Evolutionary conservation across 2,797 vertebrate genomes (phyloP).

Genomic region (Enteromius treurensis): DNA sequence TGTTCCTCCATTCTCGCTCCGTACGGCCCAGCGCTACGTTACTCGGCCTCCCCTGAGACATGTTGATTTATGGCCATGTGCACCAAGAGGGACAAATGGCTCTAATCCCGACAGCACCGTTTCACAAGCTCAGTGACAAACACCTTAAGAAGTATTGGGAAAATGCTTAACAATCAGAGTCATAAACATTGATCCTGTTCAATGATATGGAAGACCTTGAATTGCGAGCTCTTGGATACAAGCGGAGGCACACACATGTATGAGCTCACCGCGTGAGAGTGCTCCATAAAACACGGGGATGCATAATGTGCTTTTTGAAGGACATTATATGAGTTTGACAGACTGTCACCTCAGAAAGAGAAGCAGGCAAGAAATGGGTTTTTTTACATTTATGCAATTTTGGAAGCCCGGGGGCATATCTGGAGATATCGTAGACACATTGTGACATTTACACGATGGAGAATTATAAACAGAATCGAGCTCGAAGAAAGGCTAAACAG

Average conservation of each 20-base stretch:
- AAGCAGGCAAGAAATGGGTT: background rate
- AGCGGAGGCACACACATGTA: slow-evolving; percentile 5
- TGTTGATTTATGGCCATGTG: slow-evolving; percentile 44
- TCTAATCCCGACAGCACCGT: slow-evolving; percentile 4
- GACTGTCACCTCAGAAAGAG: slow-evolving; percentile 11
- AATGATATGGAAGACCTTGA: slow-evolving; percentile 21
- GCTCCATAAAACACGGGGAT: background rate
- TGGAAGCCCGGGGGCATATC: slow-evolving; percentile 33
- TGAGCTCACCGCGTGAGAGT: background rate
- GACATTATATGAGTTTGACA: slow-evolving; percentile 30
- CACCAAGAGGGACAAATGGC: slow-evolving; percentile 21
- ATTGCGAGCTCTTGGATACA: slow-evolving; percentile 10
- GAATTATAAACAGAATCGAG: slow-evolving; percentile 26
- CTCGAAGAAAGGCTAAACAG: slow-evolving; percentile 17
- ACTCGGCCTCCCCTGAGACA: slow-evolving; percentile 33
- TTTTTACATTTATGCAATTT: slow-evolving; percentile 32
- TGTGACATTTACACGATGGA: slow-evolving; percentile 44
- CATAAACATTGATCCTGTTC: slow-evolving; percentile 48
- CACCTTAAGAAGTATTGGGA: slow-evolving; percentile 30
- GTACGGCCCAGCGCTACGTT: background rate
- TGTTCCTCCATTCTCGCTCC: slow-evolving; percentile 18
- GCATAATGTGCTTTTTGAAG: slow-evolving; percentile 37
- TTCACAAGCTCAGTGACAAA: slow-evolving; percentile 26
- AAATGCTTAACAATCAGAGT: slow-evolving; percentile 43
- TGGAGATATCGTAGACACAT: slow-evolving; percentile 43